Percentiles rank a stretch among this genome's conserved stretches.
phyloP scores from a whole-genome alignment of 2,888 invertebrate genomes.

The Macrosoma leucophasiata region DNA sequence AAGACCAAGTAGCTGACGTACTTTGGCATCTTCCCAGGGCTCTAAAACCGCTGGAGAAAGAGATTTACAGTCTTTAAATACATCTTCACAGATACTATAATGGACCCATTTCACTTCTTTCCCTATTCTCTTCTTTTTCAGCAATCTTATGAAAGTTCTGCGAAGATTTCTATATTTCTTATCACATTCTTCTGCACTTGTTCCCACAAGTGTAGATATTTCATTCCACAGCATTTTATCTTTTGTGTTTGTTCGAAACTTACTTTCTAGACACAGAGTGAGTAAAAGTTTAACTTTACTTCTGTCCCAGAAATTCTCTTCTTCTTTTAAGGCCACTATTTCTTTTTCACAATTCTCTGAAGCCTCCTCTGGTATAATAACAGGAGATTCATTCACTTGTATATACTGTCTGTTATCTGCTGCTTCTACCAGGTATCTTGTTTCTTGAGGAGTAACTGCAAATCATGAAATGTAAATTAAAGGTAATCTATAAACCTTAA shows the following conservation, averaged over 20 bases:
- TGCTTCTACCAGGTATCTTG: slow-evolving; percentile 48
- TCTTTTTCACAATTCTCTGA: slow-evolving; percentile 32
- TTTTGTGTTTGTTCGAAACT: slow-evolving; percentile 37
- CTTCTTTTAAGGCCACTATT: slow-evolving; percentile 32
- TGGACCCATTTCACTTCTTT: slow-evolving; percentile 65
- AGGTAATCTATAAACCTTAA: too few relatives aligned
- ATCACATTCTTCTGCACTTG: slow-evolving; percentile 50
- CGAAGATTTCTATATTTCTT: slow-evolving; percentile 57
- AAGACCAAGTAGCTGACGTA: slow-evolving; percentile 45
- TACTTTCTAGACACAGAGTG: slow-evolving; percentile 48
- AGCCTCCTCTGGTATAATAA: slow-evolving; percentile 29
- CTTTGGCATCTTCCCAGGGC: slow-evolving; percentile 59
- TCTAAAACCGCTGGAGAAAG: slow-evolving; percentile 44
- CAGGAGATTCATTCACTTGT: slow-evolving; percentile 41
- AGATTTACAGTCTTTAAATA: slow-evolving; percentile 56
- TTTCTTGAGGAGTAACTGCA: slow-evolving; percentile 49
- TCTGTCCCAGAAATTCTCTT: slow-evolving; percentile 55
- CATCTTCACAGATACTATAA: slow-evolving; percentile 55
- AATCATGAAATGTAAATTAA: slow-evolving; percentile 4
- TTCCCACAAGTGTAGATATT: slow-evolving; percentile 45
- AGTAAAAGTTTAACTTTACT: slow-evolving; percentile 54
- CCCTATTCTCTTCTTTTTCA: slow-evolving; percentile 56
- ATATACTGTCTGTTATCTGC: slow-evolving; percentile 48
- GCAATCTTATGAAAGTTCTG: slow-evolving; percentile 55
- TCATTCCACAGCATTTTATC: slow-evolving; percentile 50